These are phyloP conservation scores for Circaetus cinerascens DNA, from an alignment of 2,113 vertebrate genomes.

Conservation along the genomic window DNA sequence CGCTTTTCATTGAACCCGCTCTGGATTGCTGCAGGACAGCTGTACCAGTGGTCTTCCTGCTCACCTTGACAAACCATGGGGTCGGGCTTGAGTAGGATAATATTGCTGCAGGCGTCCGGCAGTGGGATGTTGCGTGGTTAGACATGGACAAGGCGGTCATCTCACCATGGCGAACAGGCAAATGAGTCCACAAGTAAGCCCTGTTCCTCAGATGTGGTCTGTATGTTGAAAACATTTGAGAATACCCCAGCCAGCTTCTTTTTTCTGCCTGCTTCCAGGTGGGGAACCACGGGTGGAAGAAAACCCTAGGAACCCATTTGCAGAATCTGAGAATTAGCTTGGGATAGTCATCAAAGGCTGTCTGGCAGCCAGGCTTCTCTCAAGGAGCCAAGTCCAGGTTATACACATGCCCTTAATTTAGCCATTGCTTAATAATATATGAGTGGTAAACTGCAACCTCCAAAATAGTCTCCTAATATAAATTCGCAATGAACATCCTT, in stretches of 20 bases:
- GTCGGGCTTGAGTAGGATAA: accelerated
- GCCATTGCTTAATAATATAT: not conserved
- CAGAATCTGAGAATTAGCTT: not conserved
- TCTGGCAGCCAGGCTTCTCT: not conserved
- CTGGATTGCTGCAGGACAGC: not conserved
- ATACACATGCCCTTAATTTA: not conserved
- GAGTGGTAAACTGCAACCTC: not conserved
- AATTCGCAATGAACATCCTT: not conserved
- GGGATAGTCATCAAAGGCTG: not conserved
- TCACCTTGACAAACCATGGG: not conserved
- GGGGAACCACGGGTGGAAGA: not conserved
- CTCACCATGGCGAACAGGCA: not conserved
- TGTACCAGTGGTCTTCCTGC: accelerated
- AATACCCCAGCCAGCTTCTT: not conserved
- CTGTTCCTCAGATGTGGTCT: not conserved
- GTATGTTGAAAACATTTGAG: not conserved
- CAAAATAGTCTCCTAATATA: not conserved
- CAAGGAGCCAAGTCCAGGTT: not conserved
- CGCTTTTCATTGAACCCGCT: accelerated
- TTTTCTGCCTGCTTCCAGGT: not conserved
- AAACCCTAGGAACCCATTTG: not conserved
- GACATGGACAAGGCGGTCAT: not conserved
- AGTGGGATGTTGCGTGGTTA: not conserved
- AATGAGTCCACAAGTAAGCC: not conserved
- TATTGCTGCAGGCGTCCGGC: accelerated